phyloP scores from a whole-genome alignment of 2,113 vertebrate species.

The rabbit (Oryctolagus cuniculus) region mOryCun1.1 NC_091436.1:25920001-25920500 shows the following conservation, averaged over 20 bases:
- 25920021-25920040: neutral
- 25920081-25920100: neutral
- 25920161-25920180: neutral
- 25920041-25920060: neutral
- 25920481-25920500: neutral
- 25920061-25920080: neutral
- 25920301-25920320: neutral
- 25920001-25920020: constrained; percentile 34
- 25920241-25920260: neutral
- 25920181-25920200: neutral
- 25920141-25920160: neutral
- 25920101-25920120: neutral
- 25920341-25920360: neutral
- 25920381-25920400: neutral
- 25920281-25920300: neutral
- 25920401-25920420: neutral
- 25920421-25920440: neutral
- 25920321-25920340: neutral
- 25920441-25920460: neutral
- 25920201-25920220: neutral
- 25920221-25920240: too few species aligned
- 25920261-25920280: neutral
- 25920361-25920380: constrained; percentile 10
- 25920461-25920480: neutral
- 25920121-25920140: neutral